Evolutionary conservation across 2,888 invertebrate species (phyloP).

Genomic region (Cosmia pyralina): DNA sequence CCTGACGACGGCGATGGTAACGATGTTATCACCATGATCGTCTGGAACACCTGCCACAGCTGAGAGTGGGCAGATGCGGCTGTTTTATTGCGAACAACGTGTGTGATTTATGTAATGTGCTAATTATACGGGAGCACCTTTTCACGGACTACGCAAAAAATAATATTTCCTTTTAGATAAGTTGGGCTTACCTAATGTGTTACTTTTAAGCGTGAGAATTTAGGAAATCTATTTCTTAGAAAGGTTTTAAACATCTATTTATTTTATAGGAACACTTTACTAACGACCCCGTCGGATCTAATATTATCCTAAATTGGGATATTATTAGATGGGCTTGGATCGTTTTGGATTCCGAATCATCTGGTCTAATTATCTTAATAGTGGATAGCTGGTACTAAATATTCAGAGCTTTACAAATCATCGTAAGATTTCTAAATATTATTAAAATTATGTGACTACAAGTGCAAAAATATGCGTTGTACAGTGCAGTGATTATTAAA

Average conservation of each 20-base stretch:
- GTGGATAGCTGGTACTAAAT: not conserved
- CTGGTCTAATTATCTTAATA: not conserved
- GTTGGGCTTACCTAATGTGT: not conserved
- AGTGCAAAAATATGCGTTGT: conserved; percentile 1
- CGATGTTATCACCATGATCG: conserved; percentile 42
- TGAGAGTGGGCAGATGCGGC: conserved; percentile 48
- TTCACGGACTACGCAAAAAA: not conserved
- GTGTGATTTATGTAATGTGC: conserved; percentile 28
- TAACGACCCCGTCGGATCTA: not conserved
- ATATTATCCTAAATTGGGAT: conserved; percentile 19
- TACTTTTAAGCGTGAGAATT: not conserved
- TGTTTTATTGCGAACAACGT: conserved; percentile 18
- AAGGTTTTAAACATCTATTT: not conserved
- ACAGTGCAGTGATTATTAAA: conserved; percentile 18
- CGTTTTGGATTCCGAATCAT: not conserved
- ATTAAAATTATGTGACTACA: not conserved
- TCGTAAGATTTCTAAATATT: not conserved
- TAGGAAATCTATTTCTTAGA: not conserved
- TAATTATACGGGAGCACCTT: conserved; percentile 14
- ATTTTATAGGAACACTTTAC: not conserved
- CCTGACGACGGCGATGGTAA: conserved; percentile 36
- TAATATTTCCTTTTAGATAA: not conserved
- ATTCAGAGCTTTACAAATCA: not conserved
- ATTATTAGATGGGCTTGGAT: not conserved
- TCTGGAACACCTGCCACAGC: conserved; percentile 41